phyloP scores from a whole-genome alignment of 2,888 invertebrate genomes.

The Xanthia icteritia region DNA sequence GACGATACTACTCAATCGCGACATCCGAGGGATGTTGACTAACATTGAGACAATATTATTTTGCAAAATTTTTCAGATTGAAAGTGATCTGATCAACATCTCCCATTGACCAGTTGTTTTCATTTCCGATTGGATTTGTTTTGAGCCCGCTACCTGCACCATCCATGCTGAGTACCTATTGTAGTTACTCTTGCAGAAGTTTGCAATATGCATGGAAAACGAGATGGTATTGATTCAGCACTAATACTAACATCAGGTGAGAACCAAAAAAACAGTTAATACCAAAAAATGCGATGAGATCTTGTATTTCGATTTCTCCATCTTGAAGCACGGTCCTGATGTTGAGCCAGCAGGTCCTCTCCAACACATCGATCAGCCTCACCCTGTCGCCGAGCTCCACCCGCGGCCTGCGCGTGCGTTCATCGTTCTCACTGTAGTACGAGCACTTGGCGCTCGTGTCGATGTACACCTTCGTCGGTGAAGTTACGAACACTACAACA shows the following conservation, averaged over 20 bases:
- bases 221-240: background rate
- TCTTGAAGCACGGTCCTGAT: slow-evolving; percentile 84
- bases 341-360: slow-evolving; percentile 83
- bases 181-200: background rate
- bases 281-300: slow-evolving; percentile 88
- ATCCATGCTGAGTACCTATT: background rate
- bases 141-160: background rate
- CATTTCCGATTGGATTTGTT: slow-evolving; percentile 4
- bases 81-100: slow-evolving; percentile 42
- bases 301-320: slow-evolving; percentile 88
- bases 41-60: slow-evolving; percentile 41
- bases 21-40: slow-evolving; percentile 52
- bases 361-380: slow-evolving; percentile 80
- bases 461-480: slow-evolving; percentile 90
- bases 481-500: slow-evolving; percentile 89
- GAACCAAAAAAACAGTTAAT: slow-evolving; percentile 49
- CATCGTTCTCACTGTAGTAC: slow-evolving; percentile 88
- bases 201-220: background rate
- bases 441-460: slow-evolving; percentile 83
- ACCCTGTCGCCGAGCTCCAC: slow-evolving; percentile 72
- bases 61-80: slow-evolving; percentile 29
- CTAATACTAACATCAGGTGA: background rate
- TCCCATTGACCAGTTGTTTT: slow-evolving; percentile 32
- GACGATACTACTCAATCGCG: slow-evolving; percentile 29
- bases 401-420: slow-evolving; percentile 71